Evolutionary conservation across 2,113 vertebrate species (phyloP), one percentile per base, ranked within the genome.

Genomic region (Herpetotheres cachinnans): DNA sequence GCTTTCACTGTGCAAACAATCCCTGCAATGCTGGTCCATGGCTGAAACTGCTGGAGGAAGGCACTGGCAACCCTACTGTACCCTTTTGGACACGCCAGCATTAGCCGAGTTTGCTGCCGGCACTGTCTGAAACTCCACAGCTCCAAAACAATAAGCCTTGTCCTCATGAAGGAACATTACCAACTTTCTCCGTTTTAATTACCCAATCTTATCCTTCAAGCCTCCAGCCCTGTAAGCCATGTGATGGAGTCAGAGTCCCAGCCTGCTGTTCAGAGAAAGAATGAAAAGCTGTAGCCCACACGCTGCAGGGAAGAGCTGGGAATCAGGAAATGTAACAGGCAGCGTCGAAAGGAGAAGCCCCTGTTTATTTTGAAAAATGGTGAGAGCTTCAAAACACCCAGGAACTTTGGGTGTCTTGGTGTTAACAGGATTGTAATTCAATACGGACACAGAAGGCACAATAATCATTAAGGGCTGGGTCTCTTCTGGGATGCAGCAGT

Each of bases 401-500:
- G 71, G 72, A 91, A 73, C 63, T 65, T 55, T 0, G 63, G 11
- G 38, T 87, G 66, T 82, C 77, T 62, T 69, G 52, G 49, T 92
- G 80, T 72, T 88, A 91, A 91, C 50, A 87, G 78, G 19, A 62
- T n/a, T 90, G 62, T 62, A 82, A 91, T 91, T 96, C 79, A 89
- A 32, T 59, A 65, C 26, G 55, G 70, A 54, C 67, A 71, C 74
- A 86, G 66, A 82, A 91, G 38, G 70, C 42, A n/a, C 44, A 85
- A 50, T 70, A 84, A 85, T 72, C 34, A 58, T 80, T 87, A 69
- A 52, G 54, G 20, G 9, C 27, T 2, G 2, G 8, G 16, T 81
- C 54, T 91, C 62, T 46, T 71, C 82, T 89, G 80, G 38, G 86
- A 50, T 62, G 54, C 34, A 85, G 65, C 81, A 79, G 42, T 82